These are phyloP conservation scores for Nasonia longicornis DNA, from an alignment of 1,140 invertebrate genomes.

Conservation along the genomic window DNA sequence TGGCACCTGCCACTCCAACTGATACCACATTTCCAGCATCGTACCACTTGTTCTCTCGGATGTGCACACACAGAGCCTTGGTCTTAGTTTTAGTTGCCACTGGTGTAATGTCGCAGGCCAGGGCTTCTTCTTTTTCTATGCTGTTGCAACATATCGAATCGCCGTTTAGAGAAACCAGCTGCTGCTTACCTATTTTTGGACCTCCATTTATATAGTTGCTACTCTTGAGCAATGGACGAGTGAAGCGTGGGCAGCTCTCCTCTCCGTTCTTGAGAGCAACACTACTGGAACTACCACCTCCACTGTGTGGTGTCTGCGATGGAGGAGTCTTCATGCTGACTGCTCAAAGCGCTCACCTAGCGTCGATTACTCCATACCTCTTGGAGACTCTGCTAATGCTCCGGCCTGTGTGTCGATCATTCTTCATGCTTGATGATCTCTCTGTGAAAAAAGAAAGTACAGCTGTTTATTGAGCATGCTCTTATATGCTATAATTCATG, in stretches of 20 bases:
- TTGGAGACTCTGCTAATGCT: neutral
- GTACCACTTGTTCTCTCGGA: constrained; percentile 64
- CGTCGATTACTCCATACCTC: constrained; percentile 10
- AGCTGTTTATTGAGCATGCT: neutral
- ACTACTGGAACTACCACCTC: constrained; percentile 26
- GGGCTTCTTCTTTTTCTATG: constrained; percentile 59
- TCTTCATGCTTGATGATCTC: constrained; percentile 11
- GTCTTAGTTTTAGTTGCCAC: constrained; percentile 56
- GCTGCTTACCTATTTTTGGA: constrained; percentile 59
- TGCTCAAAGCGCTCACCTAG: constrained; percentile 19
- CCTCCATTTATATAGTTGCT: constrained; percentile 40
- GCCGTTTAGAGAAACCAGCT: constrained; percentile 63
- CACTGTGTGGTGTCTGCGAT: constrained; percentile 32
- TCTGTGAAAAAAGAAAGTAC: neutral
- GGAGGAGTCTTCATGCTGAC: constrained; percentile 41
- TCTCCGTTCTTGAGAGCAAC: constrained; percentile 34
- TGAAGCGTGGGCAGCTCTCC: constrained; percentile 17
- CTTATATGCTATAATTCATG: neutral
- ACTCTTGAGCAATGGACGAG: constrained; percentile 9
- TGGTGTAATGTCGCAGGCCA: constrained; percentile 60
- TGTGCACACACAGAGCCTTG: constrained; percentile 62
- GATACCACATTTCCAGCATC: constrained; percentile 63
- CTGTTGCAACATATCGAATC: constrained; percentile 63
- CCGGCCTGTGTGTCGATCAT: neutral
- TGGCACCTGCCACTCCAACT: constrained; percentile 60